Evolutionary conservation across 2,113 vertebrate species (phyloP), one percentile per base, ranked within the genome.

Genomic region (Puntigrus tetrazona): DNA sequence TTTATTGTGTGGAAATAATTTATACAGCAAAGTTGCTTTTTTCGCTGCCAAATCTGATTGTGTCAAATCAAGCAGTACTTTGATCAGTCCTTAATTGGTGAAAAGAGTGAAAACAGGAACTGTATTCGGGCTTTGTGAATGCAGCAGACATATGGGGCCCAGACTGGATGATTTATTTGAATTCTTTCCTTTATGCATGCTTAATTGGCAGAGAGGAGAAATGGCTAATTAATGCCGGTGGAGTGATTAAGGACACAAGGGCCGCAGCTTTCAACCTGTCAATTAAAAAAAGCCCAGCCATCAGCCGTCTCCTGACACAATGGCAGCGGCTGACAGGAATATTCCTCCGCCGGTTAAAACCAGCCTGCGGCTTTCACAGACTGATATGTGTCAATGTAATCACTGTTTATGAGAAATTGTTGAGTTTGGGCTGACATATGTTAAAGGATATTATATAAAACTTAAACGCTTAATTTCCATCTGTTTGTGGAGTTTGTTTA

Each of bases 181-280:
- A 90, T 89, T 88, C 86, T 92, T 89, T 73, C 89, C 20, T 87
- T 92, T 91, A 92, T 89, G 89, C 90, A 90, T 73, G 82, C 86
- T 89, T 93, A 93, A 93, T 94, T 94, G 92, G 88, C 87, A 87
- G 84, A 90, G 87, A 90, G 89, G 88, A 91, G 89, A 88, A 88
- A 88, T 91, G 85, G 87, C 90, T 93, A 92, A 92, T 93, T 92
- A 92, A 91, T 92, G 88, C 88, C 65, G 65, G 83, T 87, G 89
- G 82, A 86, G 86, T 83, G 91, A 89, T 90, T 91, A 86, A 87
- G 85, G 91, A 91, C n/a, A 67, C 72, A 86, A 89, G 88, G 82
- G 86, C 83, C 86, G 82, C 83, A 80, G 89, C 89, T 88, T 91
- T 90, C 88, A 88, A 89, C 89, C 88, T 91, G 90, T 92, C 92